Evolutionary conservation across 2,113 vertebrate species (phyloP), one percentile per base, ranked within the genome.

Genomic region (Chionomys nivalis): DNA sequence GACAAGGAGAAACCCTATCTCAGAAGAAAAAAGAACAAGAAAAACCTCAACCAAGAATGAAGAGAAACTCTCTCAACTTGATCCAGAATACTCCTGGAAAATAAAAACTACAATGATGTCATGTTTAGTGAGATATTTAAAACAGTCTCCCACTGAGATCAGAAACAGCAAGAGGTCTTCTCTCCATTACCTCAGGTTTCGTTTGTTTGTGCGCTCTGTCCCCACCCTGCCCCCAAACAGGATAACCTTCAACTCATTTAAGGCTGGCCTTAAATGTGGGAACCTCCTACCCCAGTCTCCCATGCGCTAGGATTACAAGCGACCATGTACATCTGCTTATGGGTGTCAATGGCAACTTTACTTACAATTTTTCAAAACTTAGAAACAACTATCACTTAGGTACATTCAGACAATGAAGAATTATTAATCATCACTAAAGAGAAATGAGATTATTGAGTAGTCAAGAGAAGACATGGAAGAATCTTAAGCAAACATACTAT

Each of bases 381-480:
- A 16, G 49, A 95, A 89, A 31, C 44, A 92, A 92, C 33, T 13
- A 87, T 91, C 28, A 77, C 36, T 7, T 16, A 49, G 31, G 49
- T 72, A 81, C 6, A 89, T 58, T 55, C 66, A 93, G 36, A 93
- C 73, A 72, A 87, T 12, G 39, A 85, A 36, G 24, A 72, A 77
- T 79, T 66, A 87, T 47, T 91, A 93, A 44, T 91, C 88, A 92
- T 12, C 8, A 68, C 55, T 95, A 87, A 89, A 89, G 86, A 93
- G 31, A 77, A 94, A 92, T 61, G 24, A 83, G 5, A 36, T 58
- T 31, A 81, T 47, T 83, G 24, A 61, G 79, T 26, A 24, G 28
- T 47, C 39, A 94, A 47, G 31, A 90, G 82, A 92, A 95, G 44
- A 47, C 65, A 90, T 8, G 10, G 10, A 78, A 4, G 63, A 93